A percentile compares a stretch with the other conserved stretches of the same genome.
Evolutionary conservation across 2,888 invertebrate species (phyloP).

Genomic region (Phalera bucephala): DNA sequence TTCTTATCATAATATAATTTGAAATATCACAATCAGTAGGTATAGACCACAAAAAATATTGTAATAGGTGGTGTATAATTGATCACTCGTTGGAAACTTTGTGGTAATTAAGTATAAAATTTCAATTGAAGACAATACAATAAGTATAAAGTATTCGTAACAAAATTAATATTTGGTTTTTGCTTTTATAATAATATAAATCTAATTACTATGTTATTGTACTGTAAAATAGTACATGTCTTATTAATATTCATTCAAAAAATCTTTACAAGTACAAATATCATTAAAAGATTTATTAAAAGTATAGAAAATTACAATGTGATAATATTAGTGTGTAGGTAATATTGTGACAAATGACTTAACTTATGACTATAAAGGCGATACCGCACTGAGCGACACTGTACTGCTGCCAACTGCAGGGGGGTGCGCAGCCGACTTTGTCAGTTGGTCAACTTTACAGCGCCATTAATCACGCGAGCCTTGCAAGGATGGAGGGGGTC

Average conservation of each 20-base stretch:
- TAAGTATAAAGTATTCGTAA: conserved; percentile 19
- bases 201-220: conserved; percentile 7
- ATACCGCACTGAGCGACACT: no score
- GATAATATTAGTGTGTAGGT: conserved; percentile 5
- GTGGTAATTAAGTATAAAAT: background rate
- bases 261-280: conserved; percentile 20
- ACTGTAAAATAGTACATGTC: conserved; percentile 28
- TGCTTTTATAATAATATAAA: conserved; percentile 7
- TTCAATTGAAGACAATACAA: background rate
- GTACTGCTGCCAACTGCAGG: no score
- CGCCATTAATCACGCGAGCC: no score
- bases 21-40: conserved; percentile 22
- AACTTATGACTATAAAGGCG: no score
- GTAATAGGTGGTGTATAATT: no score
- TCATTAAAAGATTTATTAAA: conserved; percentile 34
- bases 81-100: background rate
- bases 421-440: no score
- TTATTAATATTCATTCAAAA: conserved; percentile 14
- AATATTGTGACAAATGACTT: conserved; percentile 32
- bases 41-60: background rate
- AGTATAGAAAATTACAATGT: conserved; percentile 12
- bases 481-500: no score
- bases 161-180: conserved; percentile 25
- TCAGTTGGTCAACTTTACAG: no score
- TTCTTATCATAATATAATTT: conserved; percentile 19